Percentiles rank a stretch among this genome's conserved stretches.
These are phyloP conservation scores for Drymodes brunneopygia DNA, from an alignment of 2,113 vertebrate species.

Conservation along the genomic window DNA sequence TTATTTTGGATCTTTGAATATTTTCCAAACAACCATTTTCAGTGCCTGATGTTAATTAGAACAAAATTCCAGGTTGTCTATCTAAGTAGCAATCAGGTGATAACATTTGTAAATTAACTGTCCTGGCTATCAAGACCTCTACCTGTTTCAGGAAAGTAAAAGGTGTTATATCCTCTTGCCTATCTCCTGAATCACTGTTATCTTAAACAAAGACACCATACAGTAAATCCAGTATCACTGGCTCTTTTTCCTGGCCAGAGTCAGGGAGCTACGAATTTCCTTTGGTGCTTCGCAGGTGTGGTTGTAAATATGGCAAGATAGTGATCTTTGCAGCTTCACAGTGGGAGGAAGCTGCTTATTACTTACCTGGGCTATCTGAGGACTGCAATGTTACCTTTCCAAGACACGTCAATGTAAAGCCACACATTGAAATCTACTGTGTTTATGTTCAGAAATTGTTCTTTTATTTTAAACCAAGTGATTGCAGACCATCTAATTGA, in stretches of 20 bases:
- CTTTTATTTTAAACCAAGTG: constrained; percentile 39
- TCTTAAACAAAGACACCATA: background rate
- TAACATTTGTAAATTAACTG: background rate
- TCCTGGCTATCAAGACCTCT: background rate
- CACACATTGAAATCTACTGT: background rate
- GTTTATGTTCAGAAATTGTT: background rate
- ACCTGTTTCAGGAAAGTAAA: constrained; percentile 47
- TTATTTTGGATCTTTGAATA: background rate
- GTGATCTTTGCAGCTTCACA: constrained; percentile 11
- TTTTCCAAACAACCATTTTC: background rate
- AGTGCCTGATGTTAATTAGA: background rate
- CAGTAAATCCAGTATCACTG: constrained; percentile 17
- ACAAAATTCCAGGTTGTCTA: background rate
- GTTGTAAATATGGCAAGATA: background rate
- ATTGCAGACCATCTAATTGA: constrained; percentile 5
- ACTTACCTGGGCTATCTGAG: constrained; percentile 14
- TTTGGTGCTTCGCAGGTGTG: background rate
- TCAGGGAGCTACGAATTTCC: constrained; percentile 20
- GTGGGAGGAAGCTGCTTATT: constrained; percentile 39
- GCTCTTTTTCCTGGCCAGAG: constrained; percentile 33
- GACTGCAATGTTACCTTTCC: constrained; percentile 1
- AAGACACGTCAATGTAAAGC: constrained; percentile 38
- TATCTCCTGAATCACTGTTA: background rate
- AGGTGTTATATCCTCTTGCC: background rate
- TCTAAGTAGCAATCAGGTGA: background rate